Evolutionary conservation across 2,888 invertebrate species (phyloP), one percentile per base, ranked within the genome.

Genomic region (Salpingus planirostris): DNA sequence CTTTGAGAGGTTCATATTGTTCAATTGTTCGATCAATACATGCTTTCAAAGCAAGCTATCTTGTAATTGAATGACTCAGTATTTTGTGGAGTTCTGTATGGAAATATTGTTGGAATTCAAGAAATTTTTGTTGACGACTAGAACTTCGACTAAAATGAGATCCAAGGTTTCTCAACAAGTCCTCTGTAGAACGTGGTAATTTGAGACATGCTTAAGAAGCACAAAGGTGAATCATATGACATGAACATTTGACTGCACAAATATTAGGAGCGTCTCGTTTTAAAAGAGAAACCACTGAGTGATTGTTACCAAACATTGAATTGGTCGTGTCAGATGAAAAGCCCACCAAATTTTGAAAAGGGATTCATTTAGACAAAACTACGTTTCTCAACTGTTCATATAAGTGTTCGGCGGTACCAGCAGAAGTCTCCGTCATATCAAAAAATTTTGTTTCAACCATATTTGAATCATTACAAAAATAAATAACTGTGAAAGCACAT

Each of bases 141-240:
- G 6, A 12, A 26, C 11, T 26, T 7, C 6, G 8, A 23, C 23
- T 23, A 18, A 18, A 18, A 8, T 18, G 18, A 18, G 6, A 7
- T 6, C 18, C 18, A 7, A 18, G 6, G 18, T 18, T 42, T 30
- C 31, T 38, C 15, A 37, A 41, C 21, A 35, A 13, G 24, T 35
- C 35, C 21, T 35, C 25, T n/a, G 31, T 27, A 11, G 35, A 31
- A 8, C 15, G 22, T 1, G 55, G 55, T 11, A 55, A 36, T 38
- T 51, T 51, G 0, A 51, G 36, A 35, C 52, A 56, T 12, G 55
- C 53, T 40, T 54, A 43, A 2, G 42, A 46, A 27, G 54, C 37
- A 18, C 41, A 36, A 24, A 55, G 33, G 33, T 50, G 42, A 11
- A 52, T 49, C 42, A 49, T 43, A 31, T 52, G 53, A 29, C 54